phyloP scores from a whole-genome alignment of 2,113 vertebrate species.

The Peucedramus taeniatus region DNA sequence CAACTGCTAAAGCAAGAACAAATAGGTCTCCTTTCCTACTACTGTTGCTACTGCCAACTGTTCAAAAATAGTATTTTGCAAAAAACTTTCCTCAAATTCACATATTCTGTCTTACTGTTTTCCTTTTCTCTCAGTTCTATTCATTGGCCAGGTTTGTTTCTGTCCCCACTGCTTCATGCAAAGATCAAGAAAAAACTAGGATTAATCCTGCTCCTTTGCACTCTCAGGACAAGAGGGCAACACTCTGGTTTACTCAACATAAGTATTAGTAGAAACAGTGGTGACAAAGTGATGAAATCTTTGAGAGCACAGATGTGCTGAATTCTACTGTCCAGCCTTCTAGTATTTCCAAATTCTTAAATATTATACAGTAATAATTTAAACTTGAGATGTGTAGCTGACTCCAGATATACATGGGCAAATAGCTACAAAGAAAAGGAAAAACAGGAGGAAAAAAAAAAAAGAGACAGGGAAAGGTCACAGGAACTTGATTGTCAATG shows the following conservation, averaged over 20 bases:
- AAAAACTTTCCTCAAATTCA: neutral
- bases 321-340: neutral
- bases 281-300: neutral
- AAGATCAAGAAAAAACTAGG: neutral
- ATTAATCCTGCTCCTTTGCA: neutral
- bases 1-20: neutral
- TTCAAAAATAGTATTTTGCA: neutral
- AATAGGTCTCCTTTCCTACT: neutral
- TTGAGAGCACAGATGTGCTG: neutral
- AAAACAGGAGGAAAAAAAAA: neutral
- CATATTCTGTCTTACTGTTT: neutral
- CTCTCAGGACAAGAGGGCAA: neutral
- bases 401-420: neutral
- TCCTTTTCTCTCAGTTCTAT: neutral
- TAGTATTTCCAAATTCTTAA: neutral
- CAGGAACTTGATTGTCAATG: neutral
- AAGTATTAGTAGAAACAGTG: neutral
- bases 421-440: neutral
- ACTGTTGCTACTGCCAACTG: neutral
- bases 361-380: neutral
- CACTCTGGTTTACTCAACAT: neutral
- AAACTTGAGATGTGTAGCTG: neutral
- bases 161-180: neutral
- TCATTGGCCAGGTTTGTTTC: neutral
- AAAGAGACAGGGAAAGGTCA: neutral